These are phyloP conservation scores for Heptranchias perlo DNA, from an alignment of 2,113 vertebrate genomes.

Conservation along the genomic window DNA sequence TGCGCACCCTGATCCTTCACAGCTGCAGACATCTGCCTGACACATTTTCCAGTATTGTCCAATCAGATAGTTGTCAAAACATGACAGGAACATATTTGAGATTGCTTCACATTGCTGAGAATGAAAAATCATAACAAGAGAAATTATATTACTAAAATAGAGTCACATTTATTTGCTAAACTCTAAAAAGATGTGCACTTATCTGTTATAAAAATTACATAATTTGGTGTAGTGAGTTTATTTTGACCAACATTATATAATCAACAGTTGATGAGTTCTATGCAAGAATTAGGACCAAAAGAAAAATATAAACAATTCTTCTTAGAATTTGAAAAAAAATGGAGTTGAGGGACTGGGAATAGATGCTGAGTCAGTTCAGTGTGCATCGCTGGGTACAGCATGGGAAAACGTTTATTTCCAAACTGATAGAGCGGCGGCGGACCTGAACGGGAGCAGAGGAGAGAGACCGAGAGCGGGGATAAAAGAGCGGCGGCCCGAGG, in stretches of 20 bases:
- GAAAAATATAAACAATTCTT: neutral
- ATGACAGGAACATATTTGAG: neutral
- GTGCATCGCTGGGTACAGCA: neutral
- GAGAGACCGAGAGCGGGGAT: no score
- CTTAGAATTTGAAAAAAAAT: no score
- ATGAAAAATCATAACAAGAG: neutral
- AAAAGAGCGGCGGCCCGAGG: no score
- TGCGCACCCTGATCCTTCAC: conserved; percentile 43
- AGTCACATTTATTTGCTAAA: neutral
- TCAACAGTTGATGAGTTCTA: neutral
- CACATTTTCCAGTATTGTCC: neutral
- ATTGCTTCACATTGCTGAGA: neutral
- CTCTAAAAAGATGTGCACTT: no score
- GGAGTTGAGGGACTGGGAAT: neutral
- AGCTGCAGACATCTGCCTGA: conserved; percentile 22
- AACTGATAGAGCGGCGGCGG: no score
- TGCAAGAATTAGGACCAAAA: neutral
- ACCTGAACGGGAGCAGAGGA: no score
- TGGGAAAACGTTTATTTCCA: neutral
- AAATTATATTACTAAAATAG: neutral
- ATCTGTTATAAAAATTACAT: neutral
- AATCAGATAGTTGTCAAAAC: no score
- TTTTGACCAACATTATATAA: neutral
- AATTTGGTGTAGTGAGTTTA: neutral
- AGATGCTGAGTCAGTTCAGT: neutral